A percentile compares a stretch with the other conserved stretches of the same genome.
These are phyloP conservation scores for Tenthredo notha DNA, from an alignment of 2,888 invertebrate species.

Conservation along the genomic window DNA sequence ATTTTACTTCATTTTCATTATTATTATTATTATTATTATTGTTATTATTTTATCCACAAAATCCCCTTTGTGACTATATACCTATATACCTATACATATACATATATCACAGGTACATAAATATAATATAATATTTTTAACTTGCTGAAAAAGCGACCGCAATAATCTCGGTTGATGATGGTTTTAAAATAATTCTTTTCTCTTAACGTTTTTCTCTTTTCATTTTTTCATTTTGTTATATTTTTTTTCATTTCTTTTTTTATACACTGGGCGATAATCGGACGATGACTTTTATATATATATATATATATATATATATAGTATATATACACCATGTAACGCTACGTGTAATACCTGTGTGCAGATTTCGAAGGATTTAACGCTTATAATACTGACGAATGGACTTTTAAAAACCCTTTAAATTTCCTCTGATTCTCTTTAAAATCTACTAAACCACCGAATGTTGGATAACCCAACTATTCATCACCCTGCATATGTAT, in stretches of 20 bases:
- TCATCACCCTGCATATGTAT: too few relatives aligned
- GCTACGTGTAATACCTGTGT: not conserved
- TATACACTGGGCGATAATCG: not conserved
- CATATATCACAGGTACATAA: too few relatives aligned
- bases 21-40: not conserved
- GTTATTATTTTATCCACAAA: not conserved
- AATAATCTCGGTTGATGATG: not conserved
- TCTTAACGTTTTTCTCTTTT: not conserved
- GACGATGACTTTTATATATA: slow-evolving; percentile 1
- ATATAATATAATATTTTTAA: not conserved
- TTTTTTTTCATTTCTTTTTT: not conserved
- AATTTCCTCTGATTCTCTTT: not conserved
- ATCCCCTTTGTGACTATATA: not conserved
- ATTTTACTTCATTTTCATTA: not conserved
- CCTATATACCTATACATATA: not conserved
- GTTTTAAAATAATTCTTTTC: not conserved
- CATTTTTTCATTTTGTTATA: not conserved
- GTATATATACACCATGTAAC: not conserved
- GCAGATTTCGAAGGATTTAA: not conserved
- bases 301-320: not conserved
- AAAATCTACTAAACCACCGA: too few relatives aligned
- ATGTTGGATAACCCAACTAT: too few relatives aligned
- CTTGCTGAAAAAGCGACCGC: not conserved
- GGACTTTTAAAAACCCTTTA: not conserved
- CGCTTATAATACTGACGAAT: not conserved